A percentile compares a stretch with the other conserved stretches of the same genome.
Evolutionary conservation across 2,797 vertebrate genomes (phyloP).

Genomic region (Pampus argenteus): DNA sequence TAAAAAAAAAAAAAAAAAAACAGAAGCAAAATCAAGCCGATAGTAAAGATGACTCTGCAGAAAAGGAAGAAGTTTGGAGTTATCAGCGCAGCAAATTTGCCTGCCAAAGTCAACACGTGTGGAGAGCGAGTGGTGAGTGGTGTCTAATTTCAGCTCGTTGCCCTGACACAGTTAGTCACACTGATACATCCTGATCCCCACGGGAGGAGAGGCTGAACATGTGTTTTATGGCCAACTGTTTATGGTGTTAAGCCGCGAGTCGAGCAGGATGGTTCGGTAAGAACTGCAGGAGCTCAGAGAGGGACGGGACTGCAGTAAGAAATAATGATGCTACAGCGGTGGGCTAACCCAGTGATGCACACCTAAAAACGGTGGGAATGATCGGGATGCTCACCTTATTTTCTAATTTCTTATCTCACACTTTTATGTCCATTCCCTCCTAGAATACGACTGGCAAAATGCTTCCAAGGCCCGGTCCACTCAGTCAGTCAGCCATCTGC

Average conservation of each 20-base stretch:
- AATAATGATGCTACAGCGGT: conserved; percentile 20
- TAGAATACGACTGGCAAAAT: conserved; percentile 70
- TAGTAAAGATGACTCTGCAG: conserved; percentile 35
- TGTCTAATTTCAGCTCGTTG: conserved; percentile 67
- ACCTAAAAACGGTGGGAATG: background rate
- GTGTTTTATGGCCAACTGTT: conserved; percentile 76
- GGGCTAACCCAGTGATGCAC: background rate
- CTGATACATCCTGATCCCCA: conserved; percentile 69
- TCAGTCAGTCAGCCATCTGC: conserved; percentile 81
- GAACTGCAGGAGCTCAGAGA: conserved; percentile 26
- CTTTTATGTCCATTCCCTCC: conserved; percentile 46
- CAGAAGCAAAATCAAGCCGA: conserved; percentile 12
- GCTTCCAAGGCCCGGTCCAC: conserved; percentile 68
- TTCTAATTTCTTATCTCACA: conserved; percentile 35
- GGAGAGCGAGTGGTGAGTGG: conserved; percentile 49
- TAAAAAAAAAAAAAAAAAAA: conserved; percentile 43
- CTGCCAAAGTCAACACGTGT: conserved; percentile 38
- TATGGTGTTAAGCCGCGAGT: conserved; percentile 67
- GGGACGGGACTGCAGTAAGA: background rate
- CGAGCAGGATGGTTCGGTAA: conserved; percentile 19
- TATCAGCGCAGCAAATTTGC: conserved; percentile 15
- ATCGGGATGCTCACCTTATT: conserved; percentile 3
- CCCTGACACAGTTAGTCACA: conserved; percentile 69
- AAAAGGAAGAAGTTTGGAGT: conserved; percentile 19
- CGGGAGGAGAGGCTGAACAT: conserved; percentile 62